These are phyloP conservation scores for Artemia sinica DNA, from an alignment of 2,888 invertebrate species.

Conservation along the genomic window DNA sequence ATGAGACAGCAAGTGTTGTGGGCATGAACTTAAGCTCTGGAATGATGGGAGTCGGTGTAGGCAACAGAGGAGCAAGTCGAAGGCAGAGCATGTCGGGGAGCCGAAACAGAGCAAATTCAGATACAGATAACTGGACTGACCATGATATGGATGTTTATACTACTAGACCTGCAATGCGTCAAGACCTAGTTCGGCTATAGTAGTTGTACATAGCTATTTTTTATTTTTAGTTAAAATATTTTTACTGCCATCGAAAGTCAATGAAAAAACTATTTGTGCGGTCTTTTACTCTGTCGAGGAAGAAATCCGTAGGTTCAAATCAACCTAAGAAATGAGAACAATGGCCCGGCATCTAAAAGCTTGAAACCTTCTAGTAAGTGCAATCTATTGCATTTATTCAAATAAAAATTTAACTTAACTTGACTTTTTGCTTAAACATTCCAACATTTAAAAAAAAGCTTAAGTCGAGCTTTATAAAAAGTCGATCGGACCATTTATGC, in stretches of 20 bases:
- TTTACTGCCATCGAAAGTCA: conserved; percentile 7
- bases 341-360: too few species aligned
- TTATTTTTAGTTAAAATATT: conserved; percentile 14
- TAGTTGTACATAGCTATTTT: conserved; percentile 13
- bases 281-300: too few species aligned
- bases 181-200: conserved; percentile 49
- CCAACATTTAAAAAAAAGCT: too few species aligned
- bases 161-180: conserved; percentile 54
- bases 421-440: too few species aligned
- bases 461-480: too few species aligned
- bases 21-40: conserved; percentile 8
- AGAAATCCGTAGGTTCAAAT: too few species aligned
- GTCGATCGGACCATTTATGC: too few species aligned
- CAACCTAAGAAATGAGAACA: background rate
- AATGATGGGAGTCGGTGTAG: conserved; percentile 4
- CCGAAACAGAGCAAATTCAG: conserved; percentile 43
- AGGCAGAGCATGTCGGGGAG: conserved; percentile 15
- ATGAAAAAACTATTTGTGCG: background rate
- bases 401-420: too few species aligned
- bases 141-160: conserved; percentile 91
- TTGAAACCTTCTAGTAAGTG: too few species aligned
- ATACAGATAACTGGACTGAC: conserved; percentile 81
- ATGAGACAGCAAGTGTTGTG: conserved; percentile 6
- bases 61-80: background rate
- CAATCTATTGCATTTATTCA: too few species aligned